Conservation (phyloP, 2,797 vertebrate genomes). For the Gila robusta region DNA sequence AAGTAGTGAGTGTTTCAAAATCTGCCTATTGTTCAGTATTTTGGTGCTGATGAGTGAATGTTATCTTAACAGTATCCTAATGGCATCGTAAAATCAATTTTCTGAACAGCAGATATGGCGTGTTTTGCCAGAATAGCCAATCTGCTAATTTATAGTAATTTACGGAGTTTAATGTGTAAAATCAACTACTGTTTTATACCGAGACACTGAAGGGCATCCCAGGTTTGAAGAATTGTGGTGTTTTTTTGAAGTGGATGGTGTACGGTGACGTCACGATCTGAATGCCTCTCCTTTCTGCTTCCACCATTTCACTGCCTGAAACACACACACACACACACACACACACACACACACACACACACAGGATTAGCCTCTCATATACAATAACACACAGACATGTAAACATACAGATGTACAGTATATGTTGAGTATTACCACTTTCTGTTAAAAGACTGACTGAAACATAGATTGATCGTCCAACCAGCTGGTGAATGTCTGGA, state of each 20-base stretch:
- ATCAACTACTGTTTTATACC: neutral
- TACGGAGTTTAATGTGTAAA: neutral
- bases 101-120: too few species aligned
- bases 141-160: neutral
- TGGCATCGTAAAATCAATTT: too few species aligned
- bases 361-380: constrained; percentile 42
- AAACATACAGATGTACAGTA: constrained; percentile 15
- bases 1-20: too few species aligned
- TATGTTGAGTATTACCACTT: constrained; percentile 73
- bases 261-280: constrained; percentile 59
- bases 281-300: constrained; percentile 63
- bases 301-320: constrained; percentile 80
- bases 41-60: too few species aligned
- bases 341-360: neutral
- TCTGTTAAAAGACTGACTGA: constrained; percentile 77
- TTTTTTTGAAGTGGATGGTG: constrained; percentile 45
- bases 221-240: constrained; percentile 23
- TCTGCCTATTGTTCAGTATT: too few species aligned
- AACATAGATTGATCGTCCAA: constrained; percentile 31
- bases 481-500: neutral
- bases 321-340: too few species aligned
- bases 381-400: constrained; percentile 19
- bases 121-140: neutral
- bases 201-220: constrained; percentile 37
- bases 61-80: too few species aligned